Evolutionary conservation across 2,888 invertebrate genomes (phyloP).

Genomic region (Phyllotreta striolata): DNA sequence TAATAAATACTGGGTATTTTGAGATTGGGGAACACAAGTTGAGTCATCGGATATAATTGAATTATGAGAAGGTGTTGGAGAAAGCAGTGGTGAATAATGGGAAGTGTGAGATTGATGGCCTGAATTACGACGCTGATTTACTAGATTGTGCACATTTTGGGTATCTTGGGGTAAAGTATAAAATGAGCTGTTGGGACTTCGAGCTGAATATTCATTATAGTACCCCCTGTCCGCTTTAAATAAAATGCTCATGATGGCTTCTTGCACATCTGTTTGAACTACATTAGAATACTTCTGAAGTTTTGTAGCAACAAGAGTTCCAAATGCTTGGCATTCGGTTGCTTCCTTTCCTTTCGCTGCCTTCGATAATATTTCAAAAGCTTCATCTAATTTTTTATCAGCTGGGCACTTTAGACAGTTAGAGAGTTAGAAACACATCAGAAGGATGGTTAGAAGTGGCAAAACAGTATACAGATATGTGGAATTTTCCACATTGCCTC

Average conservation of each 20-base stretch:
- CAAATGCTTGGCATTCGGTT: constrained; percentile 3
- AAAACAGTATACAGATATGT: constrained; percentile 18
- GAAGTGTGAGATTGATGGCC: no score
- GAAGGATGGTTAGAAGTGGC: constrained; percentile 15
- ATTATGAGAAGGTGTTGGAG: no score
- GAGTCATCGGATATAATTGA: no score
- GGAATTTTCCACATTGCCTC: constrained; percentile 30
- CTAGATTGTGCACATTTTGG: no score
- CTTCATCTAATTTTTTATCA: constrained; percentile 6
- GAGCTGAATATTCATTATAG: neutral
- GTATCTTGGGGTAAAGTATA: no score
- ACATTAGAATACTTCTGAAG: constrained; percentile 9
- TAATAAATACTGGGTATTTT: no score
- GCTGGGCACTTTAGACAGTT: neutral
- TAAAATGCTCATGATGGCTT: constrained; percentile 16
- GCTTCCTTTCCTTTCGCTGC: neutral
- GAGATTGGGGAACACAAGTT: no score
- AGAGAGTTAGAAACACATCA: no score
- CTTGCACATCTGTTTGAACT: constrained; percentile 15
- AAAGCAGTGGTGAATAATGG: no score
- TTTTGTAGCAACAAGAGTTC: constrained; percentile 22
- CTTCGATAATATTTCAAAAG: constrained; percentile 6
- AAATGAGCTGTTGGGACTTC: no score
- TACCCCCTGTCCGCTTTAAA: constrained; percentile 12
- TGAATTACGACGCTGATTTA: no score